Evolutionary conservation across 2,113 vertebrate species (phyloP).

Genomic region (Chitala chitala): DNA sequence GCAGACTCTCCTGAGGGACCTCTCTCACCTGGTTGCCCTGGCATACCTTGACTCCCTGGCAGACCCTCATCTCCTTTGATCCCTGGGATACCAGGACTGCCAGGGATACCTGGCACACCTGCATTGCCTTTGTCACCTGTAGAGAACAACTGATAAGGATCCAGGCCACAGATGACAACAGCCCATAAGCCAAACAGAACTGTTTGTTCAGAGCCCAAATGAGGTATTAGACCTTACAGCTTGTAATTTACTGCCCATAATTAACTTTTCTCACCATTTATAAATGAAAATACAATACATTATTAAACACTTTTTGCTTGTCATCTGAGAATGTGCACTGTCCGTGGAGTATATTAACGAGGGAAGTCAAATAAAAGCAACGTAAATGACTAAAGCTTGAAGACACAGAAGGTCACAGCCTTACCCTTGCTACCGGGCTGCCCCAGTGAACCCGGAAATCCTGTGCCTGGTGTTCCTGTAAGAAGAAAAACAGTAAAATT

Average conservation of each 20-base stretch:
- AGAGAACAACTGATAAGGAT: too few species aligned
- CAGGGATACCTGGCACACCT: slow-evolving; percentile 81
- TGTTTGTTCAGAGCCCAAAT: too few species aligned
- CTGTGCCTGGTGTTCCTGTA: slow-evolving; percentile 76
- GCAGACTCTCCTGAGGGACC: slow-evolving; percentile 69
- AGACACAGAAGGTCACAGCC: background rate
- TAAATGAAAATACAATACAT: too few species aligned
- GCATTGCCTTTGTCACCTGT: slow-evolving; percentile 79
- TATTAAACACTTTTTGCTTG: too few species aligned
- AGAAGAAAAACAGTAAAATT: background rate
- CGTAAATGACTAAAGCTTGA: background rate
- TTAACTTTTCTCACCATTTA: too few species aligned
- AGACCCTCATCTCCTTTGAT: slow-evolving; percentile 83
- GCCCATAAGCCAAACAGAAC: too few species aligned
- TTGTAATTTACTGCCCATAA: too few species aligned
- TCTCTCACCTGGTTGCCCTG: slow-evolving; percentile 70
- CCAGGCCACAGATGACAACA: background rate
- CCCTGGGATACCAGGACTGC: slow-evolving; percentile 80
- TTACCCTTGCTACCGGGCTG: slow-evolving; percentile 78
- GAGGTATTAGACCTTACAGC: too few species aligned
- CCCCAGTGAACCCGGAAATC: slow-evolving; percentile 72
- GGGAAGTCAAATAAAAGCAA: background rate
- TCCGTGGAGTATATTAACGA: background rate
- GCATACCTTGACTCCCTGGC: slow-evolving; percentile 63
- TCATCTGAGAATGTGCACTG: background rate